Evolutionary conservation across 2,113 vertebrate species (phyloP).

Genomic region (Todiramphus chloris): DNA sequence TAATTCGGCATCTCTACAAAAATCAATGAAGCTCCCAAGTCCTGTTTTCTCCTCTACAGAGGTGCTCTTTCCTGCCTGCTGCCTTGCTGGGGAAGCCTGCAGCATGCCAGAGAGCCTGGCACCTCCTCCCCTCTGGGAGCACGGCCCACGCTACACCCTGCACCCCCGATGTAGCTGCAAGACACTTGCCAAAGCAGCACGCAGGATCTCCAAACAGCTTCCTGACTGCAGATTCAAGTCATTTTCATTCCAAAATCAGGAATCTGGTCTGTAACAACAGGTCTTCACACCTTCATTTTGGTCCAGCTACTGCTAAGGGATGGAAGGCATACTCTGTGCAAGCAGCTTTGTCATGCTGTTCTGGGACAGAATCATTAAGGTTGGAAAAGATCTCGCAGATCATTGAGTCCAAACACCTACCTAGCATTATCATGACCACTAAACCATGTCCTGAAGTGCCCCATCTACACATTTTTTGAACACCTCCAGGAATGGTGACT

Average conservation of each 20-base stretch:
- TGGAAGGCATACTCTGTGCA: accelerated
- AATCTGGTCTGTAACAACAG: not conserved
- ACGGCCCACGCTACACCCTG: not conserved
- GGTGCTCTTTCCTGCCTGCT: not conserved
- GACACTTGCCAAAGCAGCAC: not conserved
- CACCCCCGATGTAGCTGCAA: not conserved
- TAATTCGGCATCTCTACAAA: not conserved
- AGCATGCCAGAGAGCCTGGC: not conserved
- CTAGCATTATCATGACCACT: too few species aligned
- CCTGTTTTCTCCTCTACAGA: accelerated
- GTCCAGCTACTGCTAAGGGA: not conserved
- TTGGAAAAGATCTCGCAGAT: too few species aligned
- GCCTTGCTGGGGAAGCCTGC: not conserved
- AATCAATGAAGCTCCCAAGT: not conserved
- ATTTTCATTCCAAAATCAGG: not conserved
- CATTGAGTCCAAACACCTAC: too few species aligned
- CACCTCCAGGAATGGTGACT: too few species aligned
- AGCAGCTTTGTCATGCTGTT: not conserved
- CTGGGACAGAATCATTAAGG: too few species aligned
- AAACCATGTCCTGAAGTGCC: too few species aligned
- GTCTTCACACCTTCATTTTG: not conserved
- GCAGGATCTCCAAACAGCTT: not conserved
- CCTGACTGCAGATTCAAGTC: not conserved
- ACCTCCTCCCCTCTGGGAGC: not conserved
- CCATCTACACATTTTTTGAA: too few species aligned